phyloP scores from a whole-genome alignment of 2,797 vertebrate species.

The Halcyon chelicuti region DNA sequence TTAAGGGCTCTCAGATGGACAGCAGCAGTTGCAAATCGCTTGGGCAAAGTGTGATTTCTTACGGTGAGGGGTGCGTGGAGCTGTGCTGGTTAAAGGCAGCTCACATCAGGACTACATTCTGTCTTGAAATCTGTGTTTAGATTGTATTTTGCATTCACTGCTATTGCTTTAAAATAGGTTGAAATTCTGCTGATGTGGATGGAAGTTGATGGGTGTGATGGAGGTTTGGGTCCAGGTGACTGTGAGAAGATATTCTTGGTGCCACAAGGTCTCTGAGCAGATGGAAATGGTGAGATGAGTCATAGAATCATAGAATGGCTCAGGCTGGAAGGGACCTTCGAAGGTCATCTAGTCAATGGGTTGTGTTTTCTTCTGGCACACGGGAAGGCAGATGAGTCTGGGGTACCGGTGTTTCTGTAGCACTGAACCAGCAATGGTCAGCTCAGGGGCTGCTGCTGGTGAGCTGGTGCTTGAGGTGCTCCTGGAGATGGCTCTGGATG shows the following conservation, averaged over 20 bases:
- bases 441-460: background rate
- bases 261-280: background rate
- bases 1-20: slow-evolving; percentile 26
- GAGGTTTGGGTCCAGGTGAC: background rate
- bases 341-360: background rate
- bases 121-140: background rate
- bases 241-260: background rate
- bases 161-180: background rate
- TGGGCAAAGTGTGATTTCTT: background rate
- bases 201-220: background rate
- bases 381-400: background rate
- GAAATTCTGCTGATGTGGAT: background rate
- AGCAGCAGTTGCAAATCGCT: slow-evolving; percentile 28
- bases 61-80: background rate
- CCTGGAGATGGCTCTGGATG: background rate
- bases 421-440: background rate
- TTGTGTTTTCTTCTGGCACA: accelerated
- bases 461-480: background rate
- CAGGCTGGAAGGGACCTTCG: too few relatives aligned
- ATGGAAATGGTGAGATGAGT: background rate
- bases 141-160: background rate
- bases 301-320: too few relatives aligned
- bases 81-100: background rate
- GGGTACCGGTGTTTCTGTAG: background rate
- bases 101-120: background rate